These are phyloP conservation scores for Danaus melanippus DNA, from an alignment of 1,140 invertebrate species.

Conservation along the genomic window DNA sequence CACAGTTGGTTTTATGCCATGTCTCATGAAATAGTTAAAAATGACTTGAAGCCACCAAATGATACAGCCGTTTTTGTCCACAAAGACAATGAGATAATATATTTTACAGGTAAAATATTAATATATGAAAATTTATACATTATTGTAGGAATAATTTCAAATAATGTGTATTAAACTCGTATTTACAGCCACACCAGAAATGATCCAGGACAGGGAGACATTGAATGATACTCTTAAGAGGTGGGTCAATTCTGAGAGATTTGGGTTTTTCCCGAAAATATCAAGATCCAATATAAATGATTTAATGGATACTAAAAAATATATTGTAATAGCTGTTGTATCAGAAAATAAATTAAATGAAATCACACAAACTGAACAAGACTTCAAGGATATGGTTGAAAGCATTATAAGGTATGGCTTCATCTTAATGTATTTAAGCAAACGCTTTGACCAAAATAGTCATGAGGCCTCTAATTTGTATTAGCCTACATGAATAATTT, in stretches of 20 bases:
- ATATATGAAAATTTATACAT: constrained; percentile 1
- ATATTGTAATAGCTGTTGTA: constrained; percentile 87
- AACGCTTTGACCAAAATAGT: too few species aligned
- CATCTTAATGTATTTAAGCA: constrained; percentile 5
- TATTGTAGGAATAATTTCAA: neutral
- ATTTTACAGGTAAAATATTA: constrained; percentile 43
- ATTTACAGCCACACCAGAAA: constrained; percentile 58
- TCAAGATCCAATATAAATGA: constrained; percentile 88
- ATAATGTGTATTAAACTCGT: constrained; percentile 6
- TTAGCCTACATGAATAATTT: too few species aligned
- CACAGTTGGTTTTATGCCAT: constrained; percentile 89
- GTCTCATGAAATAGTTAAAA: constrained; percentile 76
- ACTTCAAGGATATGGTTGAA: constrained; percentile 90
- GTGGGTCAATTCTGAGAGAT: constrained; percentile 94
- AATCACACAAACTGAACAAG: constrained; percentile 84
- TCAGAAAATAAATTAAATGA: constrained; percentile 90
- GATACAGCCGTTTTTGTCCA: constrained; percentile 85
- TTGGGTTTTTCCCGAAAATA: constrained; percentile 91
- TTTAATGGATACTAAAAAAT: constrained; percentile 87
- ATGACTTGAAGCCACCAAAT: constrained; percentile 78
- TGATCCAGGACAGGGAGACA: constrained; percentile 66
- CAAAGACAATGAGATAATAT: constrained; percentile 78
- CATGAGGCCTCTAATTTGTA: too few species aligned
- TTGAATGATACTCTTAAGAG: constrained; percentile 81
- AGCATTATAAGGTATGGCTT: constrained; percentile 76